Evolutionary conservation across 2,888 invertebrate genomes (phyloP).

Genomic region (Andrena haemorrhoa): DNA sequence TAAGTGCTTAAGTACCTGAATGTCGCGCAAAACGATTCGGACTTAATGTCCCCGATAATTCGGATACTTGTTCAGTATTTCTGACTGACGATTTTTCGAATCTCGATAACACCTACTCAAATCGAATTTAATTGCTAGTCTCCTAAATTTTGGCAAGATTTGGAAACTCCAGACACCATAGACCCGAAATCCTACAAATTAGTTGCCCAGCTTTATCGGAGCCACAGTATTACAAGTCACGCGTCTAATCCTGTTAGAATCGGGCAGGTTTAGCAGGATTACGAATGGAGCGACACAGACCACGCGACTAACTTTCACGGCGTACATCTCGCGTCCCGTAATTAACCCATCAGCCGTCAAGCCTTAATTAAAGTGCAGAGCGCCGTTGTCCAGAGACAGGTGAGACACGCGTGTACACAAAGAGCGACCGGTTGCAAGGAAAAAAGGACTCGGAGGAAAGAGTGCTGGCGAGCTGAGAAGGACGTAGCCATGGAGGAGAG

Average conservation of each 20-base stretch:
- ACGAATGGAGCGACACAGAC: background rate
- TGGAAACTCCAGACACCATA: background rate
- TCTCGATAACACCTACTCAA: too few relatives aligned
- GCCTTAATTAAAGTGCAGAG: constrained; percentile 75
- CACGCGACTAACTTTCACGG: constrained; percentile 21
- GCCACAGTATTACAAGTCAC: background rate
- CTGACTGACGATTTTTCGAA: too few relatives aligned
- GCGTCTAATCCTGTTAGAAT: constrained; percentile 4
- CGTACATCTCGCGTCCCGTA: constrained; percentile 53
- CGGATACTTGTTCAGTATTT: too few relatives aligned
- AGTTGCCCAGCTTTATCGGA: background rate
- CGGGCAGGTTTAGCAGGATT: constrained; percentile 4
- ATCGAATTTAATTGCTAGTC: too few relatives aligned
- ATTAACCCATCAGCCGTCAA: constrained; percentile 78
- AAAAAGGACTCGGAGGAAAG: constrained; percentile 22
- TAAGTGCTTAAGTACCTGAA: too few relatives aligned
- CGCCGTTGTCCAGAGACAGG: constrained; percentile 73
- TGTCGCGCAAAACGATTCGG: too few relatives aligned
- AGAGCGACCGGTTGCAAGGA: constrained; percentile 41
- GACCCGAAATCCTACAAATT: background rate
- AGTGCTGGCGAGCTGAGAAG: constrained; percentile 42
- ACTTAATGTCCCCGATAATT: too few relatives aligned
- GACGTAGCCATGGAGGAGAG: constrained; percentile 63
- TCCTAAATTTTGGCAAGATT: too few relatives aligned
- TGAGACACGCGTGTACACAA: constrained; percentile 76